A percentile compares a stretch with the other conserved stretches of the same genome.
Evolutionary conservation across 2,797 vertebrate species (phyloP).

Genomic region (Galaxias olidus): DNA sequence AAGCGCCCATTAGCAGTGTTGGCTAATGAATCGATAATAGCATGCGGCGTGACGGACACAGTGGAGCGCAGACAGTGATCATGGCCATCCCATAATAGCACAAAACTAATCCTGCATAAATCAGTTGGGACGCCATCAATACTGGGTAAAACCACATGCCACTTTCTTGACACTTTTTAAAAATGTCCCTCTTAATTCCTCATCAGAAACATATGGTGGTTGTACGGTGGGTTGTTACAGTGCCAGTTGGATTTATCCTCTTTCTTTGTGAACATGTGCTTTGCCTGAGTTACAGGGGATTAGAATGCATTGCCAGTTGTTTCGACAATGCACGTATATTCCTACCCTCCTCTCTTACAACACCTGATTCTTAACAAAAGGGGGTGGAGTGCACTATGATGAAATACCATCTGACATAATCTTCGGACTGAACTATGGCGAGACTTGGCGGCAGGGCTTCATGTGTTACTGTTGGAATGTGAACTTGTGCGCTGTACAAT

Average conservation of each 20-base stretch:
- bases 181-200: too few relatives aligned
- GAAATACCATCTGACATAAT: too few relatives aligned
- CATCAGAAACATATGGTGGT: background rate
- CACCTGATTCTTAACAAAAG: constrained; percentile 43
- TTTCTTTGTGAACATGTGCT: constrained; percentile 9
- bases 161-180: too few relatives aligned
- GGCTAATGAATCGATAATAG: constrained; percentile 59
- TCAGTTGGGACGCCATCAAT: background rate
- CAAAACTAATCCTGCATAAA: constrained; percentile 47
- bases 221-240: background rate
- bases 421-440: too few relatives aligned
- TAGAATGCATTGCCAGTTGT: constrained; percentile 61
- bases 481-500: too few relatives aligned
- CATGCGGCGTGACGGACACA: constrained; percentile 42
- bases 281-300: constrained; percentile 51
- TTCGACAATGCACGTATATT: constrained; percentile 46
- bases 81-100: constrained; percentile 48
- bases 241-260: background rate
- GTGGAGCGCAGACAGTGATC: constrained; percentile 43
- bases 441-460: too few relatives aligned
- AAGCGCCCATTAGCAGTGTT: constrained; percentile 40
- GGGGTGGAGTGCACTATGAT: constrained; percentile 12
- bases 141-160: background rate
- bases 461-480: too few relatives aligned
- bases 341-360: constrained; percentile 22